Percentiles rank a stretch among this genome's conserved stretches.
Conservation (phyloP, 2,888 invertebrate genomes). For the Limnephilus rhombicus region DNA sequence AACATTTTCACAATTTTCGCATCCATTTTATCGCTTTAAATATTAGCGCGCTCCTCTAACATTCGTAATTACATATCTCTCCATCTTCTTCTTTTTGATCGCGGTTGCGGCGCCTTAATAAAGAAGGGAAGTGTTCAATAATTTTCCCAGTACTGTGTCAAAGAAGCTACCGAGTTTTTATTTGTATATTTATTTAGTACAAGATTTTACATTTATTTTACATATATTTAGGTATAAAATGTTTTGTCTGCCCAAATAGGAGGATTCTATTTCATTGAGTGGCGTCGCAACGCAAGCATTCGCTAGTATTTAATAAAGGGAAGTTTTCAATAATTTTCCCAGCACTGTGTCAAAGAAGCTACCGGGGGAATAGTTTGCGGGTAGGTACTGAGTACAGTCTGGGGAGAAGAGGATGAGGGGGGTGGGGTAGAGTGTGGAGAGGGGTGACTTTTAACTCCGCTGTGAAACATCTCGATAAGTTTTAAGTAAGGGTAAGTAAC, state of each 20-base stretch:
- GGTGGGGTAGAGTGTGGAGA: neutral
- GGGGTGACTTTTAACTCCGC: neutral
- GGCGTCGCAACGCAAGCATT: too few relatives aligned
- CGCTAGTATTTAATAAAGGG: neutral
- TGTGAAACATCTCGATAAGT: conserved; percentile 1
- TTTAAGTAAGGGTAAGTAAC: neutral
- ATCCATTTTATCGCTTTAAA: too few relatives aligned
- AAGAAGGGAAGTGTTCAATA: neutral
- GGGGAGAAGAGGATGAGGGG: neutral
- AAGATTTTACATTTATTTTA: too few relatives aligned
- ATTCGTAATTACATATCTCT: too few relatives aligned
- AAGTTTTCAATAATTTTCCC: neutral
- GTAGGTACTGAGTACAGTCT: neutral
- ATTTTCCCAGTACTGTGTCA: neutral
- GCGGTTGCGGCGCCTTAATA: too few relatives aligned
- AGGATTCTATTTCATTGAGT: too few relatives aligned
- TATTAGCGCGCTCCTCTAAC: too few relatives aligned
- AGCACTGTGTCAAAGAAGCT: neutral
- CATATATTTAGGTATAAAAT: too few relatives aligned
- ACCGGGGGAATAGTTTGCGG: neutral
- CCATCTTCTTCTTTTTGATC: too few relatives aligned
- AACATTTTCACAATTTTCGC: too few relatives aligned
- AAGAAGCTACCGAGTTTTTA: neutral
- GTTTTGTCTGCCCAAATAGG: too few relatives aligned
- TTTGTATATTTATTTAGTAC: too few relatives aligned